A percentile compares a stretch with the other conserved stretches of the same genome.
Evolutionary conservation across 2,113 vertebrate genomes (phyloP).

Genomic region (Colius striatus): DNA sequence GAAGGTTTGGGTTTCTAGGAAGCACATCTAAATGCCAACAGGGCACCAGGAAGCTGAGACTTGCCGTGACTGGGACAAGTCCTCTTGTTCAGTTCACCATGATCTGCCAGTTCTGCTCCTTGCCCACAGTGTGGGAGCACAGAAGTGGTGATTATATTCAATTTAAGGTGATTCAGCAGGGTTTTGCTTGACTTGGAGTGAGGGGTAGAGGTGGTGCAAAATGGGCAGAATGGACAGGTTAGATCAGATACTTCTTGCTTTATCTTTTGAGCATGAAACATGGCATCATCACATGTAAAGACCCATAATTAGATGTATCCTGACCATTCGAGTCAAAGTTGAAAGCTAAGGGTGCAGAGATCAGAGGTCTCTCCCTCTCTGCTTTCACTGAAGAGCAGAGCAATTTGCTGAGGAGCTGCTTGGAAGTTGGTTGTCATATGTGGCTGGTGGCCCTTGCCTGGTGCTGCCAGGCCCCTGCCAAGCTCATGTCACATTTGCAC

Average conservation of each 20-base stretch:
- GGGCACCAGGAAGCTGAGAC: neutral
- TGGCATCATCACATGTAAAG: neutral
- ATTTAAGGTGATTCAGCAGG: neutral
- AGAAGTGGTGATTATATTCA: neutral
- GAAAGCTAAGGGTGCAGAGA: neutral
- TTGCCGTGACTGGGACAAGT: neutral
- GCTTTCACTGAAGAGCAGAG: neutral
- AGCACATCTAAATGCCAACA: accelerated
- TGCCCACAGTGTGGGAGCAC: neutral
- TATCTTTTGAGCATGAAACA: neutral
- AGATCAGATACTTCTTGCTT: neutral
- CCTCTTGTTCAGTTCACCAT: neutral
- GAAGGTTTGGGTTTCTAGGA: neutral
- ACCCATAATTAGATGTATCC: neutral
- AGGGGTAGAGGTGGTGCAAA: neutral
- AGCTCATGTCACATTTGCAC: neutral
- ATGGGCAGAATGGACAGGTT: neutral
- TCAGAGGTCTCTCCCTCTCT: neutral
- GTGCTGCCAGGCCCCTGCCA: neutral
- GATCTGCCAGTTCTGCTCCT: neutral
- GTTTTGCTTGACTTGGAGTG: neutral
- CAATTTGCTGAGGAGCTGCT: neutral
- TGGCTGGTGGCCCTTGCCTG: neutral
- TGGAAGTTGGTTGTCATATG: neutral
- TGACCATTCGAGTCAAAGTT: accelerated